Evolutionary conservation across 2,888 invertebrate genomes (phyloP).

Genomic region (Tenodera sinensis): DNA sequence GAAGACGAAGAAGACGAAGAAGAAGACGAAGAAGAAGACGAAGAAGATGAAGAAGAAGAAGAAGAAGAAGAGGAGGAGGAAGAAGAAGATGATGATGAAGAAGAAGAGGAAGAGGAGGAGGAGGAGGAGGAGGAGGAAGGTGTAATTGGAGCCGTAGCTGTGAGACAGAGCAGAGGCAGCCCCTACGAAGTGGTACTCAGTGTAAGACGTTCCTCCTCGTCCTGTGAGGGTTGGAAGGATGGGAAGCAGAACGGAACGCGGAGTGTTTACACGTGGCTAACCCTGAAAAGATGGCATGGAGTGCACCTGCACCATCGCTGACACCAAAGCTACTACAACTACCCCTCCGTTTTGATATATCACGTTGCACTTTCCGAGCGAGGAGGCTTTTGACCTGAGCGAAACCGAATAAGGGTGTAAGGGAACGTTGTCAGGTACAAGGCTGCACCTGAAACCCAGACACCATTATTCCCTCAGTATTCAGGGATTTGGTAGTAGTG

Average conservation of each 20-base stretch:
- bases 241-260: background rate
- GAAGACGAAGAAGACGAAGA: too few relatives aligned
- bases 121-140: too few relatives aligned
- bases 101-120: too few relatives aligned
- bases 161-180: too few relatives aligned
- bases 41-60: too few relatives aligned
- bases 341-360: background rate
- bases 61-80: too few relatives aligned
- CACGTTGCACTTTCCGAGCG: background rate
- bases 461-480: background rate
- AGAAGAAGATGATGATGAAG: too few relatives aligned
- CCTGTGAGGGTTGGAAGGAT: background rate
- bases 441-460: background rate
- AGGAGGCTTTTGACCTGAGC: background rate
- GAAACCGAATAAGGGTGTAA: background rate
- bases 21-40: too few relatives aligned
- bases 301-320: background rate
- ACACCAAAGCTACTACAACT: background rate
- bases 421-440: background rate
- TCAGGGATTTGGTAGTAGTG: too few relatives aligned
- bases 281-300: background rate
- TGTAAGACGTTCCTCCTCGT: background rate
- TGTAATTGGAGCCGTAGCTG: too few relatives aligned
- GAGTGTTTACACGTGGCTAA: slow-evolving; percentile 7
- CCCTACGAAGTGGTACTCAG: background rate